Percentiles rank a stretch among this genome's conserved stretches.
These are phyloP conservation scores for Lepidochrysops patricia DNA, from an alignment of 2,888 invertebrate genomes.

Conservation along the genomic window DNA sequence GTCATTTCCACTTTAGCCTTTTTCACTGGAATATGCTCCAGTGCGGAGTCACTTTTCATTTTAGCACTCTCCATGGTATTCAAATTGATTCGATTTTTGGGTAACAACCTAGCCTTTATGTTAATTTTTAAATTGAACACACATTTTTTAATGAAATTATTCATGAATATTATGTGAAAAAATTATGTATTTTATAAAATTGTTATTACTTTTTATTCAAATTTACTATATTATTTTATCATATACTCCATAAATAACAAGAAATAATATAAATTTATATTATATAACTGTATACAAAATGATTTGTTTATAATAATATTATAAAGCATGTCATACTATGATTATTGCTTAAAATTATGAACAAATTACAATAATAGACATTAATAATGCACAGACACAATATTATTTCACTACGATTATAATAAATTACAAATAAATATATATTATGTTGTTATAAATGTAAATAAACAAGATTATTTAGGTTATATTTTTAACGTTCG, in stretches of 20 bases:
- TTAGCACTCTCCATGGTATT: constrained; percentile 38
- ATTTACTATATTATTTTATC: not conserved
- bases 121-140: not conserved
- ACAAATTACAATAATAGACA: too few relatives aligned
- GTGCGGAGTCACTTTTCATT: constrained; percentile 34
- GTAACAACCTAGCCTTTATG: constrained; percentile 5
- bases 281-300: not conserved
- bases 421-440: not conserved
- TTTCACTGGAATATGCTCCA: constrained; percentile 42
- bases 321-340: not conserved
- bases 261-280: not conserved
- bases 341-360: not conserved
- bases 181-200: not conserved
- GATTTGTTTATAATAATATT: not conserved
- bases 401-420: not conserved
- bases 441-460: too few relatives aligned
- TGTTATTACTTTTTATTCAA: not conserved
- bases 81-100: not conserved
- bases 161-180: constrained; percentile 2
- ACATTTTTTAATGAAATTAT: constrained; percentile 8
- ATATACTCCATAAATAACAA: not conserved
- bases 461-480: constrained; percentile 16
- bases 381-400: not conserved
- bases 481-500: constrained; percentile 19
- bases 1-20: constrained; percentile 29